Conservation (phyloP, 2,888 invertebrate species). For the Formica aserva region DNA sequence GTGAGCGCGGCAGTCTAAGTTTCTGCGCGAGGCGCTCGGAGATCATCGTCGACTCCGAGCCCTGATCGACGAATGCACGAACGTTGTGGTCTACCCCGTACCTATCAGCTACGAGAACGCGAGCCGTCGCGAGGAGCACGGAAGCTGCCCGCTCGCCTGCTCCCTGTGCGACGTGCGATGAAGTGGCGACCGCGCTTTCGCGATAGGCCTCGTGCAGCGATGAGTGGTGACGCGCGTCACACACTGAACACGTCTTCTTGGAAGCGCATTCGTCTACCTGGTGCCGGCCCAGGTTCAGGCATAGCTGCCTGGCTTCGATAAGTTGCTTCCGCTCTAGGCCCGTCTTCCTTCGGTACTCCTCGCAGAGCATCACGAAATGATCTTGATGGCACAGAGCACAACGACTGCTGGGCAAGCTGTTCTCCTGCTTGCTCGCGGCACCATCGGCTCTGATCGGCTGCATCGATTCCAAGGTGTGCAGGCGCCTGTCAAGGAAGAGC, state of each 20-base stretch:
- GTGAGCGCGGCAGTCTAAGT: background rate
- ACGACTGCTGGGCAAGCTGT: too few species aligned
- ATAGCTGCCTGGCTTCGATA: rapidly evolving
- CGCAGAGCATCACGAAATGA: too few species aligned
- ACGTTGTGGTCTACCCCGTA: background rate
- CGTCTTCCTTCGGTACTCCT: too few species aligned
- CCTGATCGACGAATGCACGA: background rate
- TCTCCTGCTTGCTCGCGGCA: too few species aligned
- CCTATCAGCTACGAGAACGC: background rate
- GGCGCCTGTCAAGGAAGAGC: too few species aligned
- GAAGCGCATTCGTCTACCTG: background rate
- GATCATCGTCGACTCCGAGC: background rate
- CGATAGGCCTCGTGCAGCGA: background rate
- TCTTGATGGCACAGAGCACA: too few species aligned
- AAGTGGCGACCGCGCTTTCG: rapidly evolving
- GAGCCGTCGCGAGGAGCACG: background rate
- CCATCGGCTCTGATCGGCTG: too few species aligned
- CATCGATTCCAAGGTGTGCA: too few species aligned
- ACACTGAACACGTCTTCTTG: background rate
- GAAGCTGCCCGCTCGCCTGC: too few species aligned
- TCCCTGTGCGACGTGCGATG: background rate
- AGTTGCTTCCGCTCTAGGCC: background rate
- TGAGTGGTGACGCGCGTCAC: background rate
- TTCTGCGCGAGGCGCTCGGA: background rate
- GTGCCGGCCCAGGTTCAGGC: background rate